Percentiles rank a stretch among this genome's conserved stretches.
Conservation (phyloP, 2,113 vertebrate species). For the Saiga tatarica region DNA sequence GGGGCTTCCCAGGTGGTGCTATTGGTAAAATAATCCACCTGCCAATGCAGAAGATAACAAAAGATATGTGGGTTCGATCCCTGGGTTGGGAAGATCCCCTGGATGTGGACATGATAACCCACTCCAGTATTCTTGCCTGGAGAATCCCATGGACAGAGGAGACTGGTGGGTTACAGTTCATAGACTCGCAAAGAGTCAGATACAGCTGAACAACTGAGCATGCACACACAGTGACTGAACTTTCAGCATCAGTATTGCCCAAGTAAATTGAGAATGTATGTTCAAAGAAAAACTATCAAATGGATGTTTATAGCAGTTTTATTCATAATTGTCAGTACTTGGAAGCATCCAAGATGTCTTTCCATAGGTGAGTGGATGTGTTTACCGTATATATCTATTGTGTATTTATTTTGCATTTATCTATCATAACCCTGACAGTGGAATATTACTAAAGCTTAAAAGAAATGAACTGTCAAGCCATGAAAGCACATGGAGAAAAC, state of each 20-base stretch:
- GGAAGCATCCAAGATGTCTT: neutral
- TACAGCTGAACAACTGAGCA: neutral
- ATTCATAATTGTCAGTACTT: neutral
- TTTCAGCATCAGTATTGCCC: neutral
- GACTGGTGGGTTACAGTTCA: neutral
- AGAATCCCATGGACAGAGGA: neutral
- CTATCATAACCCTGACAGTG: neutral
- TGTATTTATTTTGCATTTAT: neutral
- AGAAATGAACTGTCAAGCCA: neutral
- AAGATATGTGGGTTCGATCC: rapidly evolving
- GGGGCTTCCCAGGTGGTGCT: neutral
- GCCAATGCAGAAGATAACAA: neutral
- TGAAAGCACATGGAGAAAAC: neutral
- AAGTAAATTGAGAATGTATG: neutral
- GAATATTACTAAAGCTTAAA: neutral
- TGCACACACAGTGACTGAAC: neutral
- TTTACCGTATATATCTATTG: neutral
- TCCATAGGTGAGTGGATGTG: neutral
- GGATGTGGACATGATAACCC: neutral
- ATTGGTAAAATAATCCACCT: neutral
- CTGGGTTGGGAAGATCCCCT: neutral
- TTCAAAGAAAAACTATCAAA: neutral
- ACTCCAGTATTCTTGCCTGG: neutral
- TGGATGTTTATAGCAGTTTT: neutral
- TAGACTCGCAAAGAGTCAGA: neutral